phyloP scores from a whole-genome alignment of 2,113 vertebrate genomes.

The Diphyllodes magnificus region DNA sequence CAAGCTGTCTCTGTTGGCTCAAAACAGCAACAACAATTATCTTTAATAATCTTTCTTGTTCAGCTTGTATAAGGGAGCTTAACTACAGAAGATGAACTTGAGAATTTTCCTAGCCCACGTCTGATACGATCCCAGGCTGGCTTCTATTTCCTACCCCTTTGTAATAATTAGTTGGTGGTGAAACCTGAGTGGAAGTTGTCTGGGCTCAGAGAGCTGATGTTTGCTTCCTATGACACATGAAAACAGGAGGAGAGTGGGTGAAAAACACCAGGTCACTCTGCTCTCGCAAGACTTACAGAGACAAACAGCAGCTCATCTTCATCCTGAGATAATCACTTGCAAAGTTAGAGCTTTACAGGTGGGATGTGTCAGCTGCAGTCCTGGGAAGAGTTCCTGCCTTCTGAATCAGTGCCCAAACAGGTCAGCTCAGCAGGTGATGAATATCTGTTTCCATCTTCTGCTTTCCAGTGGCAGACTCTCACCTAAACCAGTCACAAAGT shows the following conservation, averaged over 20 bases:
- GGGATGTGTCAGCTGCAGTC: neutral
- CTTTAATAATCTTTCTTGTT: slow-evolving; percentile 41
- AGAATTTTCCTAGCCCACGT: neutral
- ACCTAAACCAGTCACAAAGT: neutral
- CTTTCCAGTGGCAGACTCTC: neutral
- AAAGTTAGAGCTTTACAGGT: neutral
- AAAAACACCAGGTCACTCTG: neutral
- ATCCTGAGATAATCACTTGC: neutral
- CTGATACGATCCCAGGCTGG: neutral
- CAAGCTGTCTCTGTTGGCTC: slow-evolving; percentile 38
- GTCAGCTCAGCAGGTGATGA: neutral
- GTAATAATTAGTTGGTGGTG: neutral
- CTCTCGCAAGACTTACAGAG: neutral
- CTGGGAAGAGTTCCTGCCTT: neutral
- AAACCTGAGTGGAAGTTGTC: slow-evolving; percentile 26
- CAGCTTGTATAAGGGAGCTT: neutral
- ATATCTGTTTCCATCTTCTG: neutral
- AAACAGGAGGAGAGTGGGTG: neutral
- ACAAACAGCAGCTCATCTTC: neutral
- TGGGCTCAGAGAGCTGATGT: neutral
- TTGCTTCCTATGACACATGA: neutral
- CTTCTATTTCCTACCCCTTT: neutral
- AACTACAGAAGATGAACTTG: neutral
- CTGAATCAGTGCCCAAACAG: neutral
- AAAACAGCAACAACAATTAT: slow-evolving; percentile 23